Percentiles rank a stretch among this genome's conserved stretches.
These are phyloP conservation scores for Myotis vivesi DNA, from an alignment of 2,797 vertebrate species.

Conservation along the genomic window DNA sequence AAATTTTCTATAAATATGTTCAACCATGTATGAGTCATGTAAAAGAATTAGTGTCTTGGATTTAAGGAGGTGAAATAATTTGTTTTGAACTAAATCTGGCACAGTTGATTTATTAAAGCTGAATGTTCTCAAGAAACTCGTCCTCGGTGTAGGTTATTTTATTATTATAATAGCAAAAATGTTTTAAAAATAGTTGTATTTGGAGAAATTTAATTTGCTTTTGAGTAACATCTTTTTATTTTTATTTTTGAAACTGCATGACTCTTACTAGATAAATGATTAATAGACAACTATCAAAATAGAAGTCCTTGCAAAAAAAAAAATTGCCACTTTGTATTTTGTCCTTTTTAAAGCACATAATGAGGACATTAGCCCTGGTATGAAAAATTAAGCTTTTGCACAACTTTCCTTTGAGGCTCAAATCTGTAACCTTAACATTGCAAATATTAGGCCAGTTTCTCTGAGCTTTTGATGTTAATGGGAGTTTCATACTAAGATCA, in stretches of 20 bases:
- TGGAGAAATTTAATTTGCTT: conserved; percentile 43
- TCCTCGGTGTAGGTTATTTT: conserved; percentile 6
- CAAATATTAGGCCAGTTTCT: conserved; percentile 45
- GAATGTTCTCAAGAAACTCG: conserved; percentile 33
- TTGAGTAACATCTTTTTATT: neutral
- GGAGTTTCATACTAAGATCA: conserved; percentile 9
- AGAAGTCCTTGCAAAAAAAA: neutral
- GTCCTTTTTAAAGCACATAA: neutral
- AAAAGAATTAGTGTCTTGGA: neutral
- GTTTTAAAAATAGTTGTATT: conserved; percentile 40
- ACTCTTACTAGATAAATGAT: conserved; percentile 8
- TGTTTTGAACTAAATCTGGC: conserved; percentile 53
- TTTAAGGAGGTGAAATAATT: conserved; percentile 61
- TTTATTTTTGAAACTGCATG: neutral
- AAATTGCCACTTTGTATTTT: neutral
- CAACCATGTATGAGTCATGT: neutral
- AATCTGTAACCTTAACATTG: conserved; percentile 25
- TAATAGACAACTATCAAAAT: conserved; percentile 29
- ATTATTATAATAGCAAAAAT: conserved; percentile 21
- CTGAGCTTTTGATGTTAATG: neutral
- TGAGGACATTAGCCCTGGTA: neutral
- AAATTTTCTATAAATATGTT: conserved; percentile 24
- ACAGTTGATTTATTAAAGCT: conserved; percentile 38
- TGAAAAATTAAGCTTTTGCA: neutral
- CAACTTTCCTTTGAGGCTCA: conserved; percentile 50